phyloP scores from a whole-genome alignment of 1,140 invertebrate species.

The Trichomalopsis sarcophagae region DNA sequence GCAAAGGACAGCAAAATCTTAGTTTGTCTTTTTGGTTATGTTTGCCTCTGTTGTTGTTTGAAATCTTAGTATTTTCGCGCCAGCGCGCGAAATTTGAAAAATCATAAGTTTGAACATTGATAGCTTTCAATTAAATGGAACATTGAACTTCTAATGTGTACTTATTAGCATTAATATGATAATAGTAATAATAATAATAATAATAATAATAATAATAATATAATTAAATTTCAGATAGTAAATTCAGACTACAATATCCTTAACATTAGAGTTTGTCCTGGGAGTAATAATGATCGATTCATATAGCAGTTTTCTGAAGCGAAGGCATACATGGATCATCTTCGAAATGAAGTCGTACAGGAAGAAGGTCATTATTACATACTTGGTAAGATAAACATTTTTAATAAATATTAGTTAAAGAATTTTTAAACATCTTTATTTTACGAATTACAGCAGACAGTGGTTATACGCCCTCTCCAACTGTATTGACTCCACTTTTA shows the following conservation, averaged over 20 bases:
- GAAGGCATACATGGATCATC: neutral
- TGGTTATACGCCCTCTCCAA: neutral
- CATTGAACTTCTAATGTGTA: neutral
- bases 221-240: neutral
- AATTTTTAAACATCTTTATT: neutral
- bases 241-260: neutral
- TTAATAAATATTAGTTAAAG: neutral
- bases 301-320: neutral
- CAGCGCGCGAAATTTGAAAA: neutral
- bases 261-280: neutral
- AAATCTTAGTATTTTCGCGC: no score
- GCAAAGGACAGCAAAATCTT: no score
- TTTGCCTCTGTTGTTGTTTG: no score
- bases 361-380: constrained; percentile 4
- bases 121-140: neutral
- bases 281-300: neutral
- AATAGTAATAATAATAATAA: no score
- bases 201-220: no score
- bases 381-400: neutral
- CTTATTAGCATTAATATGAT: neutral
- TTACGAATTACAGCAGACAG: neutral
- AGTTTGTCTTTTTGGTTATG: no score
- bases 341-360: neutral
- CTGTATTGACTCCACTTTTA: neutral
- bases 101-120: neutral